A percentile compares a stretch with the other conserved stretches of the same genome.
phyloP scores from a whole-genome alignment of 2,797 vertebrate genomes.

The Menidia menidia region DNA sequence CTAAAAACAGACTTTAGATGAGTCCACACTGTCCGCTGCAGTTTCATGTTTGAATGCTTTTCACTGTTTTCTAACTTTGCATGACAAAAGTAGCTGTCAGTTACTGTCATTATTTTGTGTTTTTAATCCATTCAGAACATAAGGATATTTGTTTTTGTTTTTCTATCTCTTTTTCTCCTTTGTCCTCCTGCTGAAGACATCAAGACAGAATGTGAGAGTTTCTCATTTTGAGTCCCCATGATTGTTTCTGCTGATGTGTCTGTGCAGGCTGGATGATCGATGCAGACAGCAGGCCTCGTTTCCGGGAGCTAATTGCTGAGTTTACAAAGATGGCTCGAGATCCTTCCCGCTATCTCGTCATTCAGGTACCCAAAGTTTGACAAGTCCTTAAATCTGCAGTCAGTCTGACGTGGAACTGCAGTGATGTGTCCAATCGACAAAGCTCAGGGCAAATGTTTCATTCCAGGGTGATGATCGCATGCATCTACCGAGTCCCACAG shows the following conservation, averaged over 20 bases:
- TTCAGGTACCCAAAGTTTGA: constrained; percentile 86
- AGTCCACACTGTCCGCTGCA: not conserved
- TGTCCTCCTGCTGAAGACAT: not conserved
- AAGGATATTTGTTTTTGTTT: not conserved
- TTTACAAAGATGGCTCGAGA: constrained; percentile 99
- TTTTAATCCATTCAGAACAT: not conserved
- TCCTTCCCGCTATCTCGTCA: constrained; percentile 95
- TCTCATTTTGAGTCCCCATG: not conserved
- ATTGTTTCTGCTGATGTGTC: constrained; percentile 26
- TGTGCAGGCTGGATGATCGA: constrained; percentile 98
- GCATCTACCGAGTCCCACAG: constrained; percentile 92
- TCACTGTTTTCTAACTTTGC: not conserved
- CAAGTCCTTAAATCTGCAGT: not conserved
- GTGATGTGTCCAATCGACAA: not conserved
- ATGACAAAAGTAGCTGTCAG: not conserved
- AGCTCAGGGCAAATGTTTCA: not conserved
- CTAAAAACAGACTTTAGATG: not conserved
- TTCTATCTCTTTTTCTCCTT: not conserved
- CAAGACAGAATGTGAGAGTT: not conserved
- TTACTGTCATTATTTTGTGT: not conserved
- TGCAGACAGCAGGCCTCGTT: constrained; percentile 95
- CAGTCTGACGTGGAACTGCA: not conserved
- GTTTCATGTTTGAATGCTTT: not conserved
- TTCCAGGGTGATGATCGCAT: constrained; percentile 93
- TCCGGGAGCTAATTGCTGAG: constrained; percentile 93